Conservation (phyloP, 1,140 invertebrate species). For the Drosophila parabipectinata region DNA sequence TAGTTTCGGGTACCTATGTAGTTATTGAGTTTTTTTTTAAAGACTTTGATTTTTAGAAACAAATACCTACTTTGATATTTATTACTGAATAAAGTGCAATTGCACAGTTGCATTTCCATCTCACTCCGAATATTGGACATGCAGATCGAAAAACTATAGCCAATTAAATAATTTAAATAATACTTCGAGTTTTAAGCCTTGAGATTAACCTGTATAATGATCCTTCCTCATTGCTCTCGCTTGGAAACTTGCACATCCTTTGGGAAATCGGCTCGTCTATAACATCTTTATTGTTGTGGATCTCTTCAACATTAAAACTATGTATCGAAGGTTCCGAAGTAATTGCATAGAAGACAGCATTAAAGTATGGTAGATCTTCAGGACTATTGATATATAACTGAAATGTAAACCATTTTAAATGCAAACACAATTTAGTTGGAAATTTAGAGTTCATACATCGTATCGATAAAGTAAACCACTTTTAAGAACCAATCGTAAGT, state of each 20-base stretch:
- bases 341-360: constrained; percentile 40
- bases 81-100: constrained; percentile 51
- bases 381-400: constrained; percentile 63
- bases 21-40: neutral
- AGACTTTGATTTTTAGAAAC: neutral
- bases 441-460: constrained; percentile 28
- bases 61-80: constrained; percentile 26
- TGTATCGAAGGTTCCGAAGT: constrained; percentile 24
- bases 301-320: constrained; percentile 60
- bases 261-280: constrained; percentile 53
- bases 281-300: constrained; percentile 51
- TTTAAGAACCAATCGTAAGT: constrained; percentile 34
- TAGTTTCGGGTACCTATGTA: constrained; percentile 19
- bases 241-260: constrained; percentile 61
- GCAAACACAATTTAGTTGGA: neutral
- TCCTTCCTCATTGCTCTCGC: constrained; percentile 25
- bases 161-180: neutral
- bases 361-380: constrained; percentile 66
- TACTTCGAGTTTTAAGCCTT: too few relatives aligned
- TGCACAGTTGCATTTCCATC: constrained; percentile 56
- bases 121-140: constrained; percentile 56
- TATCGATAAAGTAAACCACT: constrained; percentile 38
- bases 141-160: constrained; percentile 61
- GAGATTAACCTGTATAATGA: constrained; percentile 46
- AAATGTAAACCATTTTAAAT: neutral